Conservation (phyloP, 1,140 invertebrate species). For the Ceratitis capitata region DNA sequence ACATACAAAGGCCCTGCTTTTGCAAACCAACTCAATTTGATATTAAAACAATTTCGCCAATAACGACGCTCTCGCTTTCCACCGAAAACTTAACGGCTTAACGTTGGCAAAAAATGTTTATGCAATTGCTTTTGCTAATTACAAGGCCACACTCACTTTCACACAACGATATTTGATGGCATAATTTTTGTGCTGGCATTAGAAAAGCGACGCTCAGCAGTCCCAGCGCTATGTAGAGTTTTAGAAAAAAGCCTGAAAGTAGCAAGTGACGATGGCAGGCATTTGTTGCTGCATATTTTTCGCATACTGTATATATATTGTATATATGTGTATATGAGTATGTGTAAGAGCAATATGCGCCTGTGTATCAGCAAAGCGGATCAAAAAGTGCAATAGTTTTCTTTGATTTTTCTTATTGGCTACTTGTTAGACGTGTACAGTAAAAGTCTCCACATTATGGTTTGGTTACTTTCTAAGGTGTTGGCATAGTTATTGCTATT, state of each 20-base stretch:
- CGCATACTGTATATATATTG: too few species aligned
- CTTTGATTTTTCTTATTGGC: not conserved
- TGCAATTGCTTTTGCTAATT: not conserved
- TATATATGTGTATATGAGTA: too few species aligned
- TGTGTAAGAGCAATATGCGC: too few species aligned
- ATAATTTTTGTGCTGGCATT: conserved; percentile 1
- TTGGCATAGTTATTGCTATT: not conserved
- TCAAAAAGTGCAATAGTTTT: not conserved
- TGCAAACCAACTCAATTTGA: not conserved
- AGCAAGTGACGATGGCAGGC: too few species aligned
- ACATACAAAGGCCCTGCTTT: not conserved
- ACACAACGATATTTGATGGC: conserved; percentile 20
- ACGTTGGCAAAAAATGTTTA: not conserved
- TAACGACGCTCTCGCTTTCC: not conserved
- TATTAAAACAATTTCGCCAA: not conserved
- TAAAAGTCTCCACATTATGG: conserved; percentile 33
- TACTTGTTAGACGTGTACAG: not conserved
- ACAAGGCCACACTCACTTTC: not conserved
- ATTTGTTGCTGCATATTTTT: not conserved
- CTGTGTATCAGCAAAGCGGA: not conserved
- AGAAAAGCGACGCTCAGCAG: not conserved
- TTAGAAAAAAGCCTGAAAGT: too few species aligned
- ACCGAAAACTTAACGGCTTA: not conserved
- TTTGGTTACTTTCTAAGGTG: conserved; percentile 32
- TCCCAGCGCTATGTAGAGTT: too few species aligned